Conservation (phyloP, 2,113 vertebrate species). For the Dasypus novemcinctus region DNA sequence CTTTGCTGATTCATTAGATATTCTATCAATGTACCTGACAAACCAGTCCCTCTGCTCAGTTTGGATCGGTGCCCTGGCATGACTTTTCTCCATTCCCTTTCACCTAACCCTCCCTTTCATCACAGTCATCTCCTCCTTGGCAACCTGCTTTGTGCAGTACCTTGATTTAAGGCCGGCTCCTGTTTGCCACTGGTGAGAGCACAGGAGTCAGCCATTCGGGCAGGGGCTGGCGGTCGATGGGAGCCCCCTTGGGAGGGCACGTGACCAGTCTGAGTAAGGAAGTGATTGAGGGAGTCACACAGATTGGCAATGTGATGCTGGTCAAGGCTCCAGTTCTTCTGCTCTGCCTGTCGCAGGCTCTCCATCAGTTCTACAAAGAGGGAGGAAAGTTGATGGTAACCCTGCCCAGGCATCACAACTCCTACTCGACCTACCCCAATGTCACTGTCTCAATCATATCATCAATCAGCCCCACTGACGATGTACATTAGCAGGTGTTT, state of each 20-base stretch:
- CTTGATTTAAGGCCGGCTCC: conserved; percentile 86
- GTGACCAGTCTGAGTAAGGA: conserved; percentile 89
- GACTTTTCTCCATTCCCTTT: background rate
- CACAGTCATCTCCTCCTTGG: background rate
- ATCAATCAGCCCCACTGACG: background rate
- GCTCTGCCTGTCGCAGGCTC: conserved; percentile 88
- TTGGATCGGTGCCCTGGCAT: background rate
- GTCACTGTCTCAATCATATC: background rate
- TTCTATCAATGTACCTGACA: background rate
- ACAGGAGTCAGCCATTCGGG: conserved; percentile 85
- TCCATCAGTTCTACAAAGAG: conserved; percentile 85
- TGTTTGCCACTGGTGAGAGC: conserved; percentile 87
- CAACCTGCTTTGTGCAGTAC: conserved; percentile 67
- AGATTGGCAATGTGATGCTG: conserved; percentile 89
- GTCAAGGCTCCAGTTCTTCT: conserved; percentile 90
- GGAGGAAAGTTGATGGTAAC: background rate
- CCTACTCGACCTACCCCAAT: accelerated
- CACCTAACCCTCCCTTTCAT: background rate
- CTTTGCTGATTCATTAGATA: background rate
- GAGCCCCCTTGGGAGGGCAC: conserved; percentile 82
- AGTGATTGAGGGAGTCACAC: conserved; percentile 89
- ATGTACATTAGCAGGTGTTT: background rate
- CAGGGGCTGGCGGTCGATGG: conserved; percentile 80
- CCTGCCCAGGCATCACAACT: no score
- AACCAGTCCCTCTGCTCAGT: background rate